Base-by-base conservation (phyloP, 2,113 vertebrate species). In the Sceloporus undulatus region DNA sequence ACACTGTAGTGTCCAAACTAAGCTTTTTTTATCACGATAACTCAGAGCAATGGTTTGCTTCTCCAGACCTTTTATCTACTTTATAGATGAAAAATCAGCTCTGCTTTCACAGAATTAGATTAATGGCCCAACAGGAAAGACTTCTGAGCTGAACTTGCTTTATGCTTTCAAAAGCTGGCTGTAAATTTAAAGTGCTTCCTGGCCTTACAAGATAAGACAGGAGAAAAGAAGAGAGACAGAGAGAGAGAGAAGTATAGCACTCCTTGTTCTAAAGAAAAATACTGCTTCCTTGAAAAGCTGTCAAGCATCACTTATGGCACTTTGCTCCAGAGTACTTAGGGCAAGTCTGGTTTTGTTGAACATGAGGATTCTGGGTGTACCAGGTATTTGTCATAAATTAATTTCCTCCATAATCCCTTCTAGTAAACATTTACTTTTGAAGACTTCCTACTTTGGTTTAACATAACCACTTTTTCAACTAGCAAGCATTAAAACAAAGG, bases 101-200 rank as follows among this genome's bases (percentile, higher is more conserved):
- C 97, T 95, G 95, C 95, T 97, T 97, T 97, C 94, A 96, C 95
- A 95, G 96, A 97, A 97, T 97, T 97, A 97, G 97, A 98, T 98
- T 98, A 98, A 97, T 96, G 93, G 96, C 95, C 93, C 97, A 98
- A 98, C 98, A 98, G 97, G 98, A 98, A 98, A 98, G 98, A 97
- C 97, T 98, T 98, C 97, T 97, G 96, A 96, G 95, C 96, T 95
- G 95, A 97, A 97, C 96, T 97, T 97, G 94, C 96, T 95, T 92
- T 96, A 96, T 95, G 95, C 91, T 97, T 98, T 98, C 97, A 98
- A 98, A 86, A 98, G 97, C 96, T 97, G 96, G 96, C 96, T 96
- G 97, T 98, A 97, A 98, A 98, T 98, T 98, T 98, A 97, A 98
- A 97, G 96, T 96, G 97, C 97, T 98, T 98, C 98, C 97, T 98